These are phyloP conservation scores for Loriculus beryllinus DNA, from an alignment of 2,797 vertebrate species.

Conservation along the genomic window DNA sequence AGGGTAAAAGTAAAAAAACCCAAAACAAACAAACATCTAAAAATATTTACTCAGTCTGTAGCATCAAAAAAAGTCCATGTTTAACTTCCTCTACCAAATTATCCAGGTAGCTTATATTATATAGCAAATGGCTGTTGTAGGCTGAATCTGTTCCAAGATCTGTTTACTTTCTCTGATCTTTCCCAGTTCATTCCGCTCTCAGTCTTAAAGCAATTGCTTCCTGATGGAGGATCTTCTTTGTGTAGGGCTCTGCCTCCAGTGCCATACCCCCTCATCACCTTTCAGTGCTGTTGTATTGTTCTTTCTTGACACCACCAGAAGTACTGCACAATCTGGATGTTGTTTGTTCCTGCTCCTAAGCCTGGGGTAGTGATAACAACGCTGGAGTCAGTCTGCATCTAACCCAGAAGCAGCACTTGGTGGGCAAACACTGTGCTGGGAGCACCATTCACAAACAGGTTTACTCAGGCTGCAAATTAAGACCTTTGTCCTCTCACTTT, in stretches of 20 bases:
- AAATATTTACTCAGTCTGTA: neutral
- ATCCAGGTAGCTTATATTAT: neutral
- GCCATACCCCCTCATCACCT: neutral
- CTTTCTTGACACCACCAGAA: neutral
- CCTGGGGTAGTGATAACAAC: fast-evolving
- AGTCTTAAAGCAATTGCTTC: neutral
- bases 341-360: neutral
- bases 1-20: neutral
- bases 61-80: neutral
- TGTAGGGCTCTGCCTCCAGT: neutral
- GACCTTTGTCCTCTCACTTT: neutral
- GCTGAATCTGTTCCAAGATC: neutral
- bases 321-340: neutral
- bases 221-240: neutral
- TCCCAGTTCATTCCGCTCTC: neutral
- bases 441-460: neutral
- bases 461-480: neutral
- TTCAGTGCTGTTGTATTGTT: neutral
- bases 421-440: neutral
- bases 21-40: neutral
- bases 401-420: neutral
- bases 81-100: neutral
- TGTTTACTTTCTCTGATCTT: neutral
- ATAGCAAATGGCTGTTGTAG: neutral
- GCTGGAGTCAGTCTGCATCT: neutral